phyloP scores from a whole-genome alignment of 2,888 invertebrate genomes.

The Thera britannica region DNA sequence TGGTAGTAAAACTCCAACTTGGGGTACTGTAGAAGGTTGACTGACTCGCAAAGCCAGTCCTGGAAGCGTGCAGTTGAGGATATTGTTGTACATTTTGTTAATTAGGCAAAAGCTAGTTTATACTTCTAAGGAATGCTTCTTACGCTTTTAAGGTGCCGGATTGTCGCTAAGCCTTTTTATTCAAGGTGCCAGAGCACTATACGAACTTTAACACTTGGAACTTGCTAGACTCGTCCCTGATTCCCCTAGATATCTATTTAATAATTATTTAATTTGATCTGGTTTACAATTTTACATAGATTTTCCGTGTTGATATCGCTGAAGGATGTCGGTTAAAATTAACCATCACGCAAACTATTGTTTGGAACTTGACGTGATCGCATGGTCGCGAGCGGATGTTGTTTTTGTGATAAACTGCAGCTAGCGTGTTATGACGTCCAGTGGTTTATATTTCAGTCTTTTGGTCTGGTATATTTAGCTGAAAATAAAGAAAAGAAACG shows the following conservation, averaged over 20 bases:
- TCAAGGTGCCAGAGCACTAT: too few species aligned
- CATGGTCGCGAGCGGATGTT: neutral
- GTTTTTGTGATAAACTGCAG: neutral
- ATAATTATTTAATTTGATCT: neutral
- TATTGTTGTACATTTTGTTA: neutral
- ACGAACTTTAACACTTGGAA: too few species aligned
- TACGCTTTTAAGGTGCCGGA: too few species aligned
- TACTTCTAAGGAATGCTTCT: too few species aligned
- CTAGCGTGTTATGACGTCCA: neutral
- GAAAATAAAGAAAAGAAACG: too few species aligned
- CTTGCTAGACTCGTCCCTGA: too few species aligned
- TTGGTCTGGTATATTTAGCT: too few species aligned
- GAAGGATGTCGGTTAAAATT: neutral
- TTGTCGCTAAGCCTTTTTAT: too few species aligned
- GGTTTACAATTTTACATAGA: neutral
- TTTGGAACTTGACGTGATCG: neutral
- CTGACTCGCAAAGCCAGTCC: neutral
- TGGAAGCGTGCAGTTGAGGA: neutral
- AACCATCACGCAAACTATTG: conserved; percentile 7
- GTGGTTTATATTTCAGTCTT: neutral
- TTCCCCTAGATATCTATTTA: too few species aligned
- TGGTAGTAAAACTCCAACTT: too few species aligned
- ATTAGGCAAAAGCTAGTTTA: too few species aligned
- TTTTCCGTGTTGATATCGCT: neutral
- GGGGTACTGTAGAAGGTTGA: neutral